Evolutionary conservation across 2,888 invertebrate species (phyloP).

Genomic region (Rotaria socialis): DNA sequence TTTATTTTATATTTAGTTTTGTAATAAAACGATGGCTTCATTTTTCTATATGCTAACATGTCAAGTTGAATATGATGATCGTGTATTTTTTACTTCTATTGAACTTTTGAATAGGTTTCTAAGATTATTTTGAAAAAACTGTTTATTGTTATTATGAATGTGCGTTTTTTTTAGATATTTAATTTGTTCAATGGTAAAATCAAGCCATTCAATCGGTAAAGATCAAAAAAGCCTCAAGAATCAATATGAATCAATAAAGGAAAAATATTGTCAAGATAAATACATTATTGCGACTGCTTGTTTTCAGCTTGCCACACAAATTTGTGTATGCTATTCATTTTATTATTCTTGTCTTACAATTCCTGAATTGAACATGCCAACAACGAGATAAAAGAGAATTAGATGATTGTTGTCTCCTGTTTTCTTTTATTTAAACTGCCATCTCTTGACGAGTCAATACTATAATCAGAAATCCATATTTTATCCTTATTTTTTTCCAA

Average conservation of each 20-base stretch:
- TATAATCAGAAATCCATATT: no score
- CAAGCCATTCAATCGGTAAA: neutral
- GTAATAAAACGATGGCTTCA: constrained; percentile 16
- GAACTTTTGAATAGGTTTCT: constrained; percentile 6
- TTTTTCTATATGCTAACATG: constrained; percentile 6
- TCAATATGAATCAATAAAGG: neutral
- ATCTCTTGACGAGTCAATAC: no score
- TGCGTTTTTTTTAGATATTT: neutral
- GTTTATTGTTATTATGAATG: neutral
- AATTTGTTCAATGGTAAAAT: neutral
- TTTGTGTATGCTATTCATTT: neutral
- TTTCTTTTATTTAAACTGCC: no score
- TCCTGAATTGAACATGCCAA: neutral
- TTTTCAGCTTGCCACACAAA: constrained; percentile 5
- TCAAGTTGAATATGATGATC: constrained; percentile 6
- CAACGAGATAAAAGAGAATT: no score
- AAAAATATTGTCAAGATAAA: constrained; percentile 16
- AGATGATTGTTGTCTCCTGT: no score
- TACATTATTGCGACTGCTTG: neutral
- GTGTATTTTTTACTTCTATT: neutral
- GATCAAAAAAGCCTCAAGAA: neutral
- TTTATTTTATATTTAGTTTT: constrained; percentile 1
- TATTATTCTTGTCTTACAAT: no score
- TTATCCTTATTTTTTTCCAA: no score
- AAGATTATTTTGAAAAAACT: neutral